Conservation (phyloP, 2,113 vertebrate species). For the Engraulis encrasicolus region DNA sequence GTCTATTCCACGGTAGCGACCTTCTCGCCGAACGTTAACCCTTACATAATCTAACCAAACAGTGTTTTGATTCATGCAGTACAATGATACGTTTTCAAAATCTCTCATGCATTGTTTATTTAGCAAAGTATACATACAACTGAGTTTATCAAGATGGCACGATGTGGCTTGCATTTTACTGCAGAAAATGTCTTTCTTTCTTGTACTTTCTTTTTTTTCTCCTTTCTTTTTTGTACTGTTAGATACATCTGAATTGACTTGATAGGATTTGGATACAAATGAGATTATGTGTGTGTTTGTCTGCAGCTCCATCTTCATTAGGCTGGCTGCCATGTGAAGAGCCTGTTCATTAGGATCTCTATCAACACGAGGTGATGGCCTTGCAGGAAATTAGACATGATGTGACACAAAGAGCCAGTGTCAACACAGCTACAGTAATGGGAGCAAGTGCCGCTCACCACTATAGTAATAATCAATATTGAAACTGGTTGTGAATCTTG, state of each 20-base stretch:
- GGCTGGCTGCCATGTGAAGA: slow-evolving; percentile 59
- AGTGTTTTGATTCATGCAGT: too few species aligned
- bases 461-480: too few species aligned
- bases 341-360: slow-evolving; percentile 70
- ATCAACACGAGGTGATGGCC: slow-evolving; percentile 67
- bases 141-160: not conserved
- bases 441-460: slow-evolving; percentile 39
- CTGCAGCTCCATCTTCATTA: slow-evolving; percentile 74
- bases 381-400: slow-evolving; percentile 68
- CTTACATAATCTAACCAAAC: too few species aligned
- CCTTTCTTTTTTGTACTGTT: slow-evolving; percentile 29
- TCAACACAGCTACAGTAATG: slow-evolving; percentile 51
- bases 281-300: slow-evolving; percentile 61
- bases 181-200: not conserved
- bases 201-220: not conserved
- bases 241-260: slow-evolving; percentile 66
- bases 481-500: too few species aligned
- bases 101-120: too few species aligned
- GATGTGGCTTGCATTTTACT: too few species aligned
- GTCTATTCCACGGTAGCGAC: too few species aligned
- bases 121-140: too few species aligned
- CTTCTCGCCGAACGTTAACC: too few species aligned
- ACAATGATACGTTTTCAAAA: not conserved
- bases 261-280: slow-evolving; percentile 65
- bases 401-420: slow-evolving; percentile 63